Percentiles rank a stretch among this genome's conserved stretches.
Conservation (phyloP, 2,113 vertebrate species). For the Stegastes partitus region DNA sequence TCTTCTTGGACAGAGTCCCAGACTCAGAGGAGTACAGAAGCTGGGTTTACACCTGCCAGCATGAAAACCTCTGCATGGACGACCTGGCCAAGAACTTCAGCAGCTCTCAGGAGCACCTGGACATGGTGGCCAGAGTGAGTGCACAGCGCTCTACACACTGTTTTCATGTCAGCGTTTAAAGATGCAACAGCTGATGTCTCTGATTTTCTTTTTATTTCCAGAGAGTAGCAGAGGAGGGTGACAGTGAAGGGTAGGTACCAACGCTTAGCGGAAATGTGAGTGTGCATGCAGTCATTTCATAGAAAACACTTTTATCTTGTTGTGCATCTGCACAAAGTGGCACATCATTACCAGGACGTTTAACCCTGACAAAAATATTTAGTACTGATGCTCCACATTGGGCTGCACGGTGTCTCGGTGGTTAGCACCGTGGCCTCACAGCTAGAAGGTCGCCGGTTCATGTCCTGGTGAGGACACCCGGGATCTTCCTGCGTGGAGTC, state of each 20-base stretch:
- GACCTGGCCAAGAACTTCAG: conserved; percentile 95
- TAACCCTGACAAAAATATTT: no score
- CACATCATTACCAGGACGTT: not conserved
- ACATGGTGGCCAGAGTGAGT: conserved; percentile 90
- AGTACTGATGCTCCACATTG: no score
- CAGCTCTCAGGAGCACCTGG: conserved; percentile 91
- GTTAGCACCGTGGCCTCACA: no score
- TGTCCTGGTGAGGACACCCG: no score
- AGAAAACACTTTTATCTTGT: not conserved
- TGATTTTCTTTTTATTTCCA: conserved; percentile 53
- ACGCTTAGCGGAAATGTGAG: not conserved
- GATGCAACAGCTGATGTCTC: not conserved
- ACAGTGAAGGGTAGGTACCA: conserved; percentile 71
- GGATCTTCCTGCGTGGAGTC: no score
- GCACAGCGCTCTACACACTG: not conserved
- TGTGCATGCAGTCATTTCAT: not conserved
- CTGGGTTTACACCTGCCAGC: conserved; percentile 93
- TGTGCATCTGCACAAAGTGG: not conserved
- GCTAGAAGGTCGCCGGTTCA: no score
- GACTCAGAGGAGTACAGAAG: conserved; percentile 90
- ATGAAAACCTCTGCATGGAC: conserved; percentile 91
- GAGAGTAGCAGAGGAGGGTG: conserved; percentile 68
- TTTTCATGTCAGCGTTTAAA: not conserved
- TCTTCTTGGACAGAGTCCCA: conserved; percentile 95
- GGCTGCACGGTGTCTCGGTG: no score